Evolutionary conservation across 2,113 vertebrate species (phyloP).

Genomic region (Arenaria interpres): DNA sequence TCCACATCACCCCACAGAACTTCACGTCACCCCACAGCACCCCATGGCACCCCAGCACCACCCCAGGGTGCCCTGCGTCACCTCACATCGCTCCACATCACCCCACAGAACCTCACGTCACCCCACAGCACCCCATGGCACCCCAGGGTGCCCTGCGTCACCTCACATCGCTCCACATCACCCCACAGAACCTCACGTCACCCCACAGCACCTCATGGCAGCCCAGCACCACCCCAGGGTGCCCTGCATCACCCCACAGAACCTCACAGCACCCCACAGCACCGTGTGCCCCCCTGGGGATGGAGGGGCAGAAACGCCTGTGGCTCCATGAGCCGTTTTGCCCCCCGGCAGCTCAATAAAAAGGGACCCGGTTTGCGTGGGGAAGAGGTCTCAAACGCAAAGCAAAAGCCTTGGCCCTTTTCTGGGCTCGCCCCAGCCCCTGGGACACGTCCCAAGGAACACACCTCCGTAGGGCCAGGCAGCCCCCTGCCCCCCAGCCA

Average conservation of each 20-base stretch:
- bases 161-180: too few relatives aligned
- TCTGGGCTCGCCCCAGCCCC: neutral
- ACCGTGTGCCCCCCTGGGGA: too few relatives aligned
- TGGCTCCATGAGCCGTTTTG: neutral
- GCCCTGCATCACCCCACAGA: neutral
- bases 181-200: neutral
- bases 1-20: too few relatives aligned
- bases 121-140: too few relatives aligned
- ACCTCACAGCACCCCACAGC: too few relatives aligned
- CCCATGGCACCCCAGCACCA: too few relatives aligned
- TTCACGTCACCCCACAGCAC: too few relatives aligned
- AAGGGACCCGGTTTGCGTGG: fast-evolving
- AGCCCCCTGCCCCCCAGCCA: neutral
- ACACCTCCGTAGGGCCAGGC: neutral
- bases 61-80: too few relatives aligned
- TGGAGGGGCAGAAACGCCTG: fast-evolving
- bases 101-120: too few relatives aligned
- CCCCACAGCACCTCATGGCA: too few relatives aligned
- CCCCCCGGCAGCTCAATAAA: neutral
- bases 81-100: too few relatives aligned
- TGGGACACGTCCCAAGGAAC: neutral
- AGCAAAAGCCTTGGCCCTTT: neutral
- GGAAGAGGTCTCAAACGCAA: neutral
- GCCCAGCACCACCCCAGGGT: neutral
- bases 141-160: too few relatives aligned